A percentile compares a stretch with the other conserved stretches of the same genome.
Conservation (phyloP, 2,113 vertebrate species). For the Syngnathoides biaculeatus region DNA sequence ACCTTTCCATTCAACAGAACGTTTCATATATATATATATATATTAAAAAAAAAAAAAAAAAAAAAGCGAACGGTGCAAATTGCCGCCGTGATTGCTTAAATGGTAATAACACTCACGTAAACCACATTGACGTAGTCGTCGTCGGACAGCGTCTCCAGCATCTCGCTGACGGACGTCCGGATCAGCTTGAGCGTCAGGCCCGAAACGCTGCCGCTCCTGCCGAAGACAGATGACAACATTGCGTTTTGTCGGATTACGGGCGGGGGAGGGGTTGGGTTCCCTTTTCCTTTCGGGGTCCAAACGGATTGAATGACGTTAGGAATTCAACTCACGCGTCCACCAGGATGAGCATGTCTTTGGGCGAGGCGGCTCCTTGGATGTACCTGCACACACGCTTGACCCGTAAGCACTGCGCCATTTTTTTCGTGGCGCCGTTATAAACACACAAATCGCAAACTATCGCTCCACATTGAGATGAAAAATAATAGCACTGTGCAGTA, state of each 20-base stretch:
- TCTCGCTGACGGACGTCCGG: constrained; percentile 92
- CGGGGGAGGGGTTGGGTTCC: background rate
- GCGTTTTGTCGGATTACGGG: constrained; percentile 11
- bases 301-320: no score
- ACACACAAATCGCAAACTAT: background rate
- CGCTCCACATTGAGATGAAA: background rate
- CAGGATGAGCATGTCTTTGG: constrained; percentile 98
- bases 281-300: no score
- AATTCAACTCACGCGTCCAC: constrained; percentile 89
- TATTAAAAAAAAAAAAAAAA: background rate
- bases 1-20: background rate
- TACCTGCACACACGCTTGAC: constrained; percentile 75
- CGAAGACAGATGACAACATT: constrained; percentile 10
- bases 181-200: constrained; percentile 94
- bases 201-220: constrained; percentile 93
- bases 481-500: no score
- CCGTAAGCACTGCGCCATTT: background rate
- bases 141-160: constrained; percentile 96
- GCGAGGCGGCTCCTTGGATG: constrained; percentile 96
- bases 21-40: no score
- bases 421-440: background rate
- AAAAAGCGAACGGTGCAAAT: background rate
- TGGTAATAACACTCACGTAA: constrained; percentile 80
- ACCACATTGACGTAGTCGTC: constrained; percentile 99
- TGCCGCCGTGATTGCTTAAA: background rate